Conservation (phyloP, 2,888 invertebrate species). For the Dioctria linearis region DNA sequence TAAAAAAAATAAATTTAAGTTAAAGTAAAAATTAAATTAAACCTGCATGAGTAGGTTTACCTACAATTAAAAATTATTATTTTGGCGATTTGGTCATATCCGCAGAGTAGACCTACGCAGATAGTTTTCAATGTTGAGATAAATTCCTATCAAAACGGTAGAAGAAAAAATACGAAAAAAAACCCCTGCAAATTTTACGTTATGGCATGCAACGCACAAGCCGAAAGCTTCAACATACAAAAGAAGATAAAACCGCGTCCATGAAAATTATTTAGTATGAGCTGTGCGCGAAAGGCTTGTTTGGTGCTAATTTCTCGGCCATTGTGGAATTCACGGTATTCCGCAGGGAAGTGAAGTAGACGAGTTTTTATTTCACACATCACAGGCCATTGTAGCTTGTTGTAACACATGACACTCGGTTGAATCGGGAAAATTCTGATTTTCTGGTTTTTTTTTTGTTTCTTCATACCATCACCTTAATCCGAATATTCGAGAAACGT, state of each 20-base stretch:
- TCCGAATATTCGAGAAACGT: no score
- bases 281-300: constrained; percentile 61
- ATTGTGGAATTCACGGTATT: constrained; percentile 61
- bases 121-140: background rate
- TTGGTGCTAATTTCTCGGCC: constrained; percentile 63
- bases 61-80: no score
- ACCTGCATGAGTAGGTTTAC: background rate
- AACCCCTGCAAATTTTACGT: background rate
- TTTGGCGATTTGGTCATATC: no score
- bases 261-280: constrained; percentile 6
- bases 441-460: constrained; percentile 44
- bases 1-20: background rate
- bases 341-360: constrained; percentile 56
- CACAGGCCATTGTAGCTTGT: constrained; percentile 1
- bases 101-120: no score
- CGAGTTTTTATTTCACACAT: constrained; percentile 26
- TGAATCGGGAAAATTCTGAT: constrained; percentile 50
- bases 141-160: background rate
- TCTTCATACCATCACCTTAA: background rate
- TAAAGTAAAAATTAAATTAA: no score
- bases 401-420: constrained; percentile 46
- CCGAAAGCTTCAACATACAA: constrained; percentile 18
- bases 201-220: background rate
- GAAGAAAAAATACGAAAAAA: background rate
- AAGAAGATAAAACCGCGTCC: constrained; percentile 7